Conservation (phyloP, 2,888 invertebrate genomes). For the Dimorphilus gyrociliatus region DNA sequence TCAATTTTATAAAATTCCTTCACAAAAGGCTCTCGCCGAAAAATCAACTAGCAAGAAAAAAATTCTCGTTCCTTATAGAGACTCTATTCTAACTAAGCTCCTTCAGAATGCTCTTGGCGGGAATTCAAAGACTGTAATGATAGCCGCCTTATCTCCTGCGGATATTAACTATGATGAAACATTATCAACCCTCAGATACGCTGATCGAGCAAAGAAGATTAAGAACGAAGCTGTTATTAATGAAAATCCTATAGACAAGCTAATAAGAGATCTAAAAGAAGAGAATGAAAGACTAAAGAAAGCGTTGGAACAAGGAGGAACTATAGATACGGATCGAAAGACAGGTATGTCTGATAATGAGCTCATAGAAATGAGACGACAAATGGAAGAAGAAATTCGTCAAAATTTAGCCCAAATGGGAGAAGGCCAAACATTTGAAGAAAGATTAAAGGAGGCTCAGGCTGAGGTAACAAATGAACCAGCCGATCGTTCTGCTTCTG, state of each 20-base stretch:
- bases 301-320: constrained; percentile 23
- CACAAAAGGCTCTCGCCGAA: constrained; percentile 35
- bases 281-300: constrained; percentile 34
- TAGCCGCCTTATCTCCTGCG: constrained; percentile 38
- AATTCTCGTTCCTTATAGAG: constrained; percentile 35
- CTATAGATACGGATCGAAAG: constrained; percentile 4
- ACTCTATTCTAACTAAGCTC: constrained; percentile 36
- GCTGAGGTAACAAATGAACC: constrained; percentile 16
- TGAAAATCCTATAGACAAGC: constrained; percentile 37
- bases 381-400: background rate
- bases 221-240: constrained; percentile 38
- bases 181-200: constrained; percentile 33
- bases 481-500: constrained; percentile 14
- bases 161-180: constrained; percentile 39
- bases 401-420: background rate
- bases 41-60: constrained; percentile 36
- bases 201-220: constrained; percentile 38
- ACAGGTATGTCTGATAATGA: background rate
- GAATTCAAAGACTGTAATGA: constrained; percentile 40
- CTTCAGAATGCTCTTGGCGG: constrained; percentile 38
- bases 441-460: constrained; percentile 21
- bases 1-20: background rate
- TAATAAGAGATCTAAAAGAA: constrained; percentile 35
- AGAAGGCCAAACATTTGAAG: background rate
- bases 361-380: background rate